phyloP scores from a whole-genome alignment of 1,140 invertebrate species.

The Calycopis cecrops region DNA sequence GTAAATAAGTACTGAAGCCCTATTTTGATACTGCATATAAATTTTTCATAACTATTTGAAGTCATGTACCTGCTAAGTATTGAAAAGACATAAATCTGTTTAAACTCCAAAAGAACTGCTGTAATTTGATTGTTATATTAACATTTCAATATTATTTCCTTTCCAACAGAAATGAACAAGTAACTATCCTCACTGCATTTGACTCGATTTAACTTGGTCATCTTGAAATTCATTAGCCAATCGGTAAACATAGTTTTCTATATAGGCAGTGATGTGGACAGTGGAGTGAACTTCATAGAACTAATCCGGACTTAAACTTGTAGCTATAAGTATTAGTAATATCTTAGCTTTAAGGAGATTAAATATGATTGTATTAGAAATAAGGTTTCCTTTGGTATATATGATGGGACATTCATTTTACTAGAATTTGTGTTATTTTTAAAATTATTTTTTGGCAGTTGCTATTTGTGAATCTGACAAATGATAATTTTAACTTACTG shows the following conservation, averaged over 20 bases:
- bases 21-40: neutral
- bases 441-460: conserved; percentile 3
- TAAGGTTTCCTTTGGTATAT: conserved; percentile 61
- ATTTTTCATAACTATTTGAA: neutral
- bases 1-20: conserved; percentile 24
- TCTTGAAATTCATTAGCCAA: conserved; percentile 49
- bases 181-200: conserved; percentile 41
- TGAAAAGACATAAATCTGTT: no score
- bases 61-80: no score
- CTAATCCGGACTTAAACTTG: conserved; percentile 58
- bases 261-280: conserved; percentile 61
- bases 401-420: conserved; percentile 35
- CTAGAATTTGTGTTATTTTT: conserved; percentile 5
- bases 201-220: conserved; percentile 45
- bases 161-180: neutral
- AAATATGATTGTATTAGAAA: conserved; percentile 66
- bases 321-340: conserved; percentile 61
- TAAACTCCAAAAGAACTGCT: no score
- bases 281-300: conserved; percentile 57
- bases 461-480: neutral
- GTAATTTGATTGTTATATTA: neutral
- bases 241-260: conserved; percentile 59
- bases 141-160: neutral
- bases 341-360: conserved; percentile 59
- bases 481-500: conserved; percentile 26